phyloP scores from a whole-genome alignment of 2,797 vertebrate species.

The Phaenicophaeus curvirostris region DNA sequence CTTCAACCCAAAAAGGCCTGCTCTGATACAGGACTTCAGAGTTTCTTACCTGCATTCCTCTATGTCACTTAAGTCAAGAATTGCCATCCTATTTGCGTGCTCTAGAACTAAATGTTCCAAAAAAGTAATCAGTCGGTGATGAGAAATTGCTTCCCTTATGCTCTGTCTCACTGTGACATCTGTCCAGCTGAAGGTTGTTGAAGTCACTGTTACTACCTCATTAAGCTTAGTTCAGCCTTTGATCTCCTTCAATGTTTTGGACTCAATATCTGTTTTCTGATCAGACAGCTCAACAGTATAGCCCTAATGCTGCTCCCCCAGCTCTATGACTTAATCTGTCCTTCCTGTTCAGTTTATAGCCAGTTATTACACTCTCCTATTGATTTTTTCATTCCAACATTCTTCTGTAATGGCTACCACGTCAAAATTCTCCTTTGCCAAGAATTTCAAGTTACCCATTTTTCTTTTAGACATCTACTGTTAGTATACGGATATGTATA shows the following conservation, averaged over 20 bases:
- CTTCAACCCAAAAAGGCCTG: neutral
- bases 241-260: neutral
- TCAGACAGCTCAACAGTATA: conserved; percentile 1
- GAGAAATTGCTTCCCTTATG: neutral
- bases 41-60: neutral
- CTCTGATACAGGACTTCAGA: neutral
- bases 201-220: conserved; percentile 10
- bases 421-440: neutral
- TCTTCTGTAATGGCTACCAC: conserved; percentile 12
- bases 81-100: neutral
- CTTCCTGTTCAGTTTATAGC: conserved; percentile 38
- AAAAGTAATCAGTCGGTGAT: neutral
- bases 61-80: neutral
- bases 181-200: conserved; percentile 14
- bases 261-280: conserved; percentile 33
- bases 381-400: conserved; percentile 33
- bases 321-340: conserved; percentile 38
- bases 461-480: neutral
- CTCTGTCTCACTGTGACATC: neutral
- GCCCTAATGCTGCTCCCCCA: neutral
- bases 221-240: conserved; percentile 7
- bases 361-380: neutral
- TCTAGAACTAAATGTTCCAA: neutral
- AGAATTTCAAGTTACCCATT: neutral
- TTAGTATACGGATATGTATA: neutral